Evolutionary conservation across 2,797 vertebrate species (phyloP).

Genomic region (Calcarius lapponicus): DNA sequence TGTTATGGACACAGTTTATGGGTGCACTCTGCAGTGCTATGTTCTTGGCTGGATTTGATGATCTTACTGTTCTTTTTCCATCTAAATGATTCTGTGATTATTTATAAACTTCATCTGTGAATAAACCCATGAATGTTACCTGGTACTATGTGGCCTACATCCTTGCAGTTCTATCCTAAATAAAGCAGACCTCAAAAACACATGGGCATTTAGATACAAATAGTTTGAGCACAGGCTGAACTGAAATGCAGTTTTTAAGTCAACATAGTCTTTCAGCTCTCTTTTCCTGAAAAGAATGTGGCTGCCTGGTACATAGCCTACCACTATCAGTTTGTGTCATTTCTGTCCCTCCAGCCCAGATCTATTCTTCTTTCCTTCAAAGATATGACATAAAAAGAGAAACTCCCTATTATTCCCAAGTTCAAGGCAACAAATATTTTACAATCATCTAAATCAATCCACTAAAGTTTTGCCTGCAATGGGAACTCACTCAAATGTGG

Average conservation of each 20-base stretch:
- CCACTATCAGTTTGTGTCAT: not conserved
- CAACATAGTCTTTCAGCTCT: not conserved
- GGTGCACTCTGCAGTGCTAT: not conserved
- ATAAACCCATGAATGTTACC: not conserved
- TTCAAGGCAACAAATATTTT: not conserved
- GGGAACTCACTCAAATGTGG: not conserved
- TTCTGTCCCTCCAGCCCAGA: not conserved
- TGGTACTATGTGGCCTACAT: not conserved
- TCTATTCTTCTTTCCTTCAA: not conserved
- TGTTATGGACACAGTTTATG: not conserved
- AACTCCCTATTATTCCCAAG: not conserved
- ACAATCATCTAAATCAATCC: not conserved
- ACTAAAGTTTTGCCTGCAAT: not conserved
- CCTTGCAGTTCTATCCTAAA: not conserved
- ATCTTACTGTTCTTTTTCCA: not conserved
- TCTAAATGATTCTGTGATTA: not conserved
- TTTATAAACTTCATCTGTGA: constrained; percentile 12
- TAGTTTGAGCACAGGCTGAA: not conserved
- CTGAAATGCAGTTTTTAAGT: not conserved
- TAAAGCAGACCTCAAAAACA: not conserved
- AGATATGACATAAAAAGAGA: not conserved
- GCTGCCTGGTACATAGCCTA: not conserved
- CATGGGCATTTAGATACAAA: not conserved
- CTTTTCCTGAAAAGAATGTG: not conserved
- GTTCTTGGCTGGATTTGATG: not conserved